phyloP scores from a whole-genome alignment of 2,888 invertebrate genomes.

The Stegophylla sp. region DNA sequence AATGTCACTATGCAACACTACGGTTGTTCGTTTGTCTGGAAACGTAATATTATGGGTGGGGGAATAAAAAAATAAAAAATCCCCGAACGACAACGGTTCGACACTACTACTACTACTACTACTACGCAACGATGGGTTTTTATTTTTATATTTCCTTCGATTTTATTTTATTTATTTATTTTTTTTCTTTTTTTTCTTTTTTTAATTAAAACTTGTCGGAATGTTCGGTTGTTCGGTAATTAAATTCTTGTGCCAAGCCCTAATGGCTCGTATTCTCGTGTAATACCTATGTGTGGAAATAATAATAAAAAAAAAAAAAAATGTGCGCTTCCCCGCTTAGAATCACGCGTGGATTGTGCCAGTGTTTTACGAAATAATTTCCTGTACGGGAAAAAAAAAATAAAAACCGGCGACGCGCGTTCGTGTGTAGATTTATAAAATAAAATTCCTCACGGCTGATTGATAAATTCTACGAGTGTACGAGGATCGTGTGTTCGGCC shows the following conservation, averaged over 20 bases:
- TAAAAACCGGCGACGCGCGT: not conserved
- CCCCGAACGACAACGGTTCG: constrained; percentile 6
- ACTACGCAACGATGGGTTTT: not conserved
- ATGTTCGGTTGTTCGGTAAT: not conserved
- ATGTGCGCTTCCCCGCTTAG: too few relatives aligned
- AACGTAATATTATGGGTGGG: constrained; percentile 27
- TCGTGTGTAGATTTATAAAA: not conserved
- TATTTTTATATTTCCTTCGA: not conserved
- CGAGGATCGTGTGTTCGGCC: not conserved
- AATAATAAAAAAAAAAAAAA: not conserved
- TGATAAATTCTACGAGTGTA: constrained; percentile 2
- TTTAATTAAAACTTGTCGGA: constrained; percentile 18
- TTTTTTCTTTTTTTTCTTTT: not conserved
- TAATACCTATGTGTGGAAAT: too few relatives aligned
- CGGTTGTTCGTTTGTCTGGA: not conserved
- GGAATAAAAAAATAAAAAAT: too few relatives aligned
- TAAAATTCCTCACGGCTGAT: not conserved
- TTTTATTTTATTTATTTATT: not conserved
- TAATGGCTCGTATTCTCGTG: not conserved
- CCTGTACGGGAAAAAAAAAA: not conserved
- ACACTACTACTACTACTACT: not conserved
- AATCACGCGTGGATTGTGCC: not conserved
- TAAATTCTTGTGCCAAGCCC: not conserved
- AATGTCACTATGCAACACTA: too few relatives aligned
- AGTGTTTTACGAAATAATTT: not conserved